Conservation (phyloP, 2,888 invertebrate species). For the Myopa tessellatipennis region DNA sequence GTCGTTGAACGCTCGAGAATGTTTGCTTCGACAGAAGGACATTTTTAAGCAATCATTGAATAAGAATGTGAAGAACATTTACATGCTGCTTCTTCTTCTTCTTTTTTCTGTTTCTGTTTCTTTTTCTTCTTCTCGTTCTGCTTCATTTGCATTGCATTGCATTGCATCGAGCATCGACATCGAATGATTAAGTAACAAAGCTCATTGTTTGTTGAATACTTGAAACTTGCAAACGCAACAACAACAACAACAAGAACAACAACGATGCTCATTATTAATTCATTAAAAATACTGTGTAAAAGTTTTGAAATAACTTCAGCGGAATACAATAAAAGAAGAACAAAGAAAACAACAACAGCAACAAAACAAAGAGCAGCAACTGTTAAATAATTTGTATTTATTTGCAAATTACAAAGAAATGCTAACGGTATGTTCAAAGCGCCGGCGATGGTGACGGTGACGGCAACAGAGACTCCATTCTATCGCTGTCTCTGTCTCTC, state of each 20-base stretch:
- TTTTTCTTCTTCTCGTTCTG: neutral
- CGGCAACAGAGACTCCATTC: too few relatives aligned
- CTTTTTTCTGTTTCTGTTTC: neutral
- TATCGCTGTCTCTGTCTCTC: constrained; percentile 34
- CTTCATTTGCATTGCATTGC: neutral
- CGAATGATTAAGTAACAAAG: too few relatives aligned
- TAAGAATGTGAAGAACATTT: neutral
- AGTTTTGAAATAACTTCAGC: neutral
- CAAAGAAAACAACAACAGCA: neutral
- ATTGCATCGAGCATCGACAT: too few relatives aligned
- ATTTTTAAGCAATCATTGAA: neutral
- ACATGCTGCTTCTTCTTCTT: neutral
- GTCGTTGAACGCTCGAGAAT: constrained; percentile 37
- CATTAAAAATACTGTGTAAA: neutral
- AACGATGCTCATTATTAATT: neutral
- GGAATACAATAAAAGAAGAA: neutral
- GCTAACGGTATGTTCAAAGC: too few relatives aligned
- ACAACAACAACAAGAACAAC: neutral
- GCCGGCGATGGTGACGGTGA: too few relatives aligned
- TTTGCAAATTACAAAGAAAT: too few relatives aligned
- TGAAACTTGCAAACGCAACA: too few relatives aligned
- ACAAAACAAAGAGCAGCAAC: neutral
- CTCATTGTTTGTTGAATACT: too few relatives aligned
- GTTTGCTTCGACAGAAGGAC: constrained; percentile 30
- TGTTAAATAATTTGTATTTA: neutral